Conservation (phyloP, 1,140 invertebrate genomes). For the Daktulosphaira vitifoliae region DNA sequence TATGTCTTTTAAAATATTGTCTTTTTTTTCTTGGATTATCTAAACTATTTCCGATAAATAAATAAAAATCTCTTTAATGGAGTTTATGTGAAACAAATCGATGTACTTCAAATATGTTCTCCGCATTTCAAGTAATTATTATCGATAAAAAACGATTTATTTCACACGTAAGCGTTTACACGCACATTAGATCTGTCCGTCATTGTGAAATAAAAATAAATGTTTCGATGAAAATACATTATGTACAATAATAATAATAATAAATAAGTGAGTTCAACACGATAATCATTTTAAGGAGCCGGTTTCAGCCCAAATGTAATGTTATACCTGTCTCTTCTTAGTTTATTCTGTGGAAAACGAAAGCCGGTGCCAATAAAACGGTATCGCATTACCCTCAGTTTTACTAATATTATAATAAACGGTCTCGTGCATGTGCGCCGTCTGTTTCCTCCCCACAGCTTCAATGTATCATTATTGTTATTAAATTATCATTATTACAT, state of each 20-base stretch:
- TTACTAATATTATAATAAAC: constrained; percentile 23
- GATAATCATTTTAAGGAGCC: constrained; percentile 14
- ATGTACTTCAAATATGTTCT: no score
- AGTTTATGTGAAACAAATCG: no score
- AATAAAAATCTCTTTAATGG: no score
- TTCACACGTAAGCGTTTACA: no score
- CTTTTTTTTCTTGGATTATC: no score
- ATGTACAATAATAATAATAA: no score
- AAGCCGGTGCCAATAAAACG: constrained; percentile 19
- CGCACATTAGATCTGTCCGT: no score
- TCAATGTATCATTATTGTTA: constrained; percentile 8
- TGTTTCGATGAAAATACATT: neutral
- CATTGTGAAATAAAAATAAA: no score
- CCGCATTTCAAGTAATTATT: no score
- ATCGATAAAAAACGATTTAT: no score
- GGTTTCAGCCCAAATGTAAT: neutral
- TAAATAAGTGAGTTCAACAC: neutral
- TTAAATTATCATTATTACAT: constrained; percentile 14
- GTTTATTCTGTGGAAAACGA: neutral
- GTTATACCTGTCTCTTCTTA: constrained; percentile 13
- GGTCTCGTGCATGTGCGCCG: constrained; percentile 12
- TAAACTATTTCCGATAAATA: no score
- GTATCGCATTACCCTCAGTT: constrained; percentile 14
- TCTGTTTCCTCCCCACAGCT: neutral
- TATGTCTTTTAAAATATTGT: neutral